Base-by-base conservation (phyloP, 64 coral and sea anemone species). In the Stichodactyla helianthus region DNA sequence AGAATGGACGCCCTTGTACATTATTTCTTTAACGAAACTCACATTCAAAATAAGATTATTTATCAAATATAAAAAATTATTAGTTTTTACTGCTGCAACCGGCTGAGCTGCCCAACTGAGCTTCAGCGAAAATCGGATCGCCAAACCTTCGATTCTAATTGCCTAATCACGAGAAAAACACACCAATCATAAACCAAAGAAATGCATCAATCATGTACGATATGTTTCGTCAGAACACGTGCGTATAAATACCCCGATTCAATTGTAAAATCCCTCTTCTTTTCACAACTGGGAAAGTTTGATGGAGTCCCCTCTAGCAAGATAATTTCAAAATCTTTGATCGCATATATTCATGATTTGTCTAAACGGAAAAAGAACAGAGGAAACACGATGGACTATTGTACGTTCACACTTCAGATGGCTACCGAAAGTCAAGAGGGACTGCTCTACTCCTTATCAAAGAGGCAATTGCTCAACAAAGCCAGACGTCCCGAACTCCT, bases 311-410 rank as follows among this genome's bases (percentile, higher is more conserved):
- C 60, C 60, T 63, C 6, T 4, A 7, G n/a, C n/a, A 63, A 63
- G 60, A 63, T 4, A 63, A 18, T 18, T 63, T 19, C 60, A 16
- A 63, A 4, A 7, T 14, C 60, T 77, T 25, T 89, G 11, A 89
- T 93, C 14, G 87, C 71, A 58, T 93, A 89, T 83, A 74, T 93
- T 83, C 92, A 93, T 52, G 77, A 50, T 58, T 50, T 93, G 67
- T 93, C 92, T 60, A 77, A 51, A 5, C 58, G 57, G 50, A 89
- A 55, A 77, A 59, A 70, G 59, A 93, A 93, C 79, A 93, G 74
- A 86, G 22, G 83, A 70, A 87, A 87, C 76, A 87, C 92, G 44
- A 61, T 89, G 77, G 71, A 89, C 57, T 93, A 89, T 51, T 87
- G 83, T 68, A 93, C 92, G 17, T 86, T 89, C 53, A 50, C 79